phyloP scores from a whole-genome alignment of 1,140 invertebrate species.

The Zophobas morio region DNA sequence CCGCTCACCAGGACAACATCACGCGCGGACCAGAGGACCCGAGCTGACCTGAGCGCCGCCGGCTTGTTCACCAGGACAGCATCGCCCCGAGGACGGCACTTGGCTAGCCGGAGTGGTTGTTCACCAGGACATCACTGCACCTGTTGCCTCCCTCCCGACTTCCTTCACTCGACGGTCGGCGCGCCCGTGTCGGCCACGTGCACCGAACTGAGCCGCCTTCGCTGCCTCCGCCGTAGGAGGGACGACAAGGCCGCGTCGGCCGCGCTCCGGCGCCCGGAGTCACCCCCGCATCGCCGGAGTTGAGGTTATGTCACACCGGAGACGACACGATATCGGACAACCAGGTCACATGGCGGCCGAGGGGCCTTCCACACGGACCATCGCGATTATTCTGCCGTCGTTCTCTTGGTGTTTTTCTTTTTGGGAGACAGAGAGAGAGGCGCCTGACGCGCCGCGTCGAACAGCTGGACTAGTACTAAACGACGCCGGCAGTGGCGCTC shows the following conservation, averaged over 20 bases:
- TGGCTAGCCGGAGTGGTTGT: no score
- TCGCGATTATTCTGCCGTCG: no score
- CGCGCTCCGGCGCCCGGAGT: slow-evolving; percentile 22
- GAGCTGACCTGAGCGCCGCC: no score
- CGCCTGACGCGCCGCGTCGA: slow-evolving; percentile 36
- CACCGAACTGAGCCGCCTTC: slow-evolving; percentile 1
- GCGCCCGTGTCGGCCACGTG: slow-evolving; percentile 27
- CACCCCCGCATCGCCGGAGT: slow-evolving; percentile 27
- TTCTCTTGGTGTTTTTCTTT: slow-evolving; percentile 19
- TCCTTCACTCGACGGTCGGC: slow-evolving; percentile 5
- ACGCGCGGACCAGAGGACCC: background rate
- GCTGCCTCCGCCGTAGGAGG: slow-evolving; percentile 4
- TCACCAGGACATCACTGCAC: no score
- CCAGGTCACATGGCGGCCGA: no score
- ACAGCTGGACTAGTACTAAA: slow-evolving; percentile 52
- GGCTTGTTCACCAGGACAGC: no score
- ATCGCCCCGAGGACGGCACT: no score
- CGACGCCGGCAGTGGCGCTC: slow-evolving; percentile 46
- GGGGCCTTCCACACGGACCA: no score
- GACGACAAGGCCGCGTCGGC: background rate
- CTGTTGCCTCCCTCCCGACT: background rate
- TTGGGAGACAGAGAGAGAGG: slow-evolving; percentile 4
- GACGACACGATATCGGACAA: no score
- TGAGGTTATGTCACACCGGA: background rate
- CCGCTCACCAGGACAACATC: slow-evolving; percentile 49